phyloP scores from a whole-genome alignment of 2,797 vertebrate genomes.

The Emys orbicularis region DNA sequence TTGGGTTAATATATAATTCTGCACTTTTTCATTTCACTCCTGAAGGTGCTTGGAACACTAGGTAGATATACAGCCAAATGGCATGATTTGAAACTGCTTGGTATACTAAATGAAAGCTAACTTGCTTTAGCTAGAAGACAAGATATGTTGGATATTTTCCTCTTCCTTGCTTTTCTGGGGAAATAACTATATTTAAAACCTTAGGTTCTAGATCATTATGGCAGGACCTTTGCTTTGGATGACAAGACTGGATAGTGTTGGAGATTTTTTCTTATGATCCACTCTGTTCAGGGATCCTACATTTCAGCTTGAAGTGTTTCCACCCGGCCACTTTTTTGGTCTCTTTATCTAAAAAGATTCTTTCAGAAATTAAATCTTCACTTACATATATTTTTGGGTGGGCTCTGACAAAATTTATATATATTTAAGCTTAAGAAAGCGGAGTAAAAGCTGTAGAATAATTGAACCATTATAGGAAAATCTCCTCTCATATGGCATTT shows the following conservation, averaged over 20 bases:
- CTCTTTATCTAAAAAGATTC: neutral
- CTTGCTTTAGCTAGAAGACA: neutral
- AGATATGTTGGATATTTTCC: neutral
- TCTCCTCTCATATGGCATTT: slow-evolving; percentile 52
- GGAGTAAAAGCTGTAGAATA: slow-evolving; percentile 18
- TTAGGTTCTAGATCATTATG: neutral
- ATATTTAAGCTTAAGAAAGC: neutral
- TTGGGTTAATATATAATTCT: neutral
- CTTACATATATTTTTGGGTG: neutral
- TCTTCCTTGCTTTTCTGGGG: neutral
- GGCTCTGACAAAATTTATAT: neutral
- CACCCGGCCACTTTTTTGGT: neutral
- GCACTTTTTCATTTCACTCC: neutral
- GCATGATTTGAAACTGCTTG: neutral
- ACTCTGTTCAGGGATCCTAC: neutral
- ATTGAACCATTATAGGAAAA: slow-evolving; percentile 41
- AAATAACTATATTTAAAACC: fast-evolving
- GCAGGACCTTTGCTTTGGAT: neutral
- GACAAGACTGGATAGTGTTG: neutral
- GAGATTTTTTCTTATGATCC: neutral
- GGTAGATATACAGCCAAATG: neutral
- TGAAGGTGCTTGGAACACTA: neutral
- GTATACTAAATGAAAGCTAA: neutral
- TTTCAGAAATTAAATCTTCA: neutral
- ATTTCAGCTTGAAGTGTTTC: neutral